Evolutionary conservation across 2,113 vertebrate species (phyloP), one percentile per base, ranked within the genome.

Genomic region (Formicarius rufipectus): DNA sequence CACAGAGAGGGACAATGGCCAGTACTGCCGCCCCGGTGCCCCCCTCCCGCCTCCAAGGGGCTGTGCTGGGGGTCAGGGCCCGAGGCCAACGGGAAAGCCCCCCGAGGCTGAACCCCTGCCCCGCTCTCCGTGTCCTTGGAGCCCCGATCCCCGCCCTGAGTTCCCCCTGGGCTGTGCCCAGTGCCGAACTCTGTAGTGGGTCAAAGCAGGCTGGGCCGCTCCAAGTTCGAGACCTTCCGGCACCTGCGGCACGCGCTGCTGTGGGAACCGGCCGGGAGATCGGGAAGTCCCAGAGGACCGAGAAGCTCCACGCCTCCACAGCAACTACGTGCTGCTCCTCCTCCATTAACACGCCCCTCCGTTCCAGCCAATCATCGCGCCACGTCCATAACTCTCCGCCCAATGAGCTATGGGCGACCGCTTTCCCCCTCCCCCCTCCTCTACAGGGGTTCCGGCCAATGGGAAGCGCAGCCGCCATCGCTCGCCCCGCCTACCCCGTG

Each of bases 261-360:
- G 37, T 23, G 20, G 33, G n/a, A 45, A 30, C 10, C 1, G 37
- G 6, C 58, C 11, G 21, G 44, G 17, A 45, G 4, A 23, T 15
- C 24, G 6, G 37, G 27, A 19, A 12, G 14, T 37, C 9, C 47
- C 23, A 45, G 11, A 13, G 23, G 23, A 20, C 23, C 15, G 2
- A 22, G 4, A 40, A 1, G 4, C 23, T 44, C 33, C 9, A 4
- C 14, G 2, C 37, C 68, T 4, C 2, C 59, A 31, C 27, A 12
- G 33, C 2, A 10, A 28, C 18, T 7, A 2, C 18, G 2, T 5
- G 2, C 6, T 1, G 3, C 24, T 39, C 35, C 31, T 6, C 25
- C 9, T 1, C 35, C 67, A 3, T 3, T 3, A 12, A 0, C 77
- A 44, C 52, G 44, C 77, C 60, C 52, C n/a, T 17, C 7, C 21